Base-by-base conservation (phyloP, 2,113 vertebrate species). In the Elephas maximus region DNA sequence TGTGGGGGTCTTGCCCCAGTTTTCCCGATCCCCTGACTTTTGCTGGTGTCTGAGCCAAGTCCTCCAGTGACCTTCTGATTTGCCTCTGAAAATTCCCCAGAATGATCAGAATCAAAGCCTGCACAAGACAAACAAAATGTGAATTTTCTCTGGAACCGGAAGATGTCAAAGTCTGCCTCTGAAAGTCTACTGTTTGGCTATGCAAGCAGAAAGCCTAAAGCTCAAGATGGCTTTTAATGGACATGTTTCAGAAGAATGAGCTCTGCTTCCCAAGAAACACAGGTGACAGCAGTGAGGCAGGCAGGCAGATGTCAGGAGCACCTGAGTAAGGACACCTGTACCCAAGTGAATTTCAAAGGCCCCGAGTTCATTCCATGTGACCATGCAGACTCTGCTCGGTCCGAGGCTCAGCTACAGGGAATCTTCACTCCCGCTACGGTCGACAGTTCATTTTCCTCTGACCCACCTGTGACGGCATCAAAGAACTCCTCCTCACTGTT, bases 41-140 rank as follows among this genome's bases (percentile, higher is more conserved):
- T 99, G 96, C 97, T 98, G 63, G 97, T 87, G 87, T 98, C 98
- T 92, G 97, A 87, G 63, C 99, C 98, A 93, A 98, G 97, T 78
- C 99, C 99, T 67, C 99, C 98, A 21, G 98, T 62, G 69, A 96
- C 98, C 98, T 99, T 99, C 96, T 99, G 99, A 97, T 99, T 99
- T 71, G 99, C 98, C 98, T 99, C 99, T 12, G 99, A 99, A 95
- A 99, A 99, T 37, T 99, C 99, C 97, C 99, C 99, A 0, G 98
- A 99, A 98, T 99, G 99, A 81, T 99, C 99, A 0, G 99, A 99
- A 96, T 99, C 99, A 97, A 99, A 99, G 99, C 99, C 99, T 99
- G 98, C 1, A 37, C 5, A 51, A 97, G 97, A 97, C 83, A 51
- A 95, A 67, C 2, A 92, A 44, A 88, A 14, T 0, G n/a, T 73